Conservation (phyloP, 2,888 invertebrate genomes). For the Morpho deidamia region DNA sequence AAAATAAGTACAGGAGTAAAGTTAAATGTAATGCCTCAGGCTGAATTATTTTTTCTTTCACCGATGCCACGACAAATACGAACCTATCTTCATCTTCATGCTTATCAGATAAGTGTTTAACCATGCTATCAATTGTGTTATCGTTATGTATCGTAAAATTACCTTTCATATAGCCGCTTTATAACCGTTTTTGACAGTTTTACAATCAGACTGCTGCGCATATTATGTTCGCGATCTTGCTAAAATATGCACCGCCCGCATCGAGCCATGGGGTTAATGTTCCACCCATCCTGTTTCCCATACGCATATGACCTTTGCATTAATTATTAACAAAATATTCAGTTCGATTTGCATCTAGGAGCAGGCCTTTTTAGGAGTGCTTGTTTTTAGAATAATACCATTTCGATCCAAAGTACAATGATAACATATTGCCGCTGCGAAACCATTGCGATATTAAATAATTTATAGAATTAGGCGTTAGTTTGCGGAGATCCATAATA, state of each 20-base stretch:
- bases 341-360: too few relatives aligned
- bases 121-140: slow-evolving; percentile 18
- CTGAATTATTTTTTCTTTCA: slow-evolving; percentile 1
- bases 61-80: slow-evolving; percentile 2
- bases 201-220: slow-evolving; percentile 3
- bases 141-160: slow-evolving; percentile 17
- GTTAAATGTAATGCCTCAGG: too few relatives aligned
- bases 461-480: too few relatives aligned
- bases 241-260: slow-evolving; percentile 19
- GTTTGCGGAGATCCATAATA: too few relatives aligned
- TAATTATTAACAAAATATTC: slow-evolving; percentile 4
- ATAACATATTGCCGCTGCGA: too few relatives aligned
- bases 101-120: slow-evolving; percentile 9
- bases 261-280: slow-evolving; percentile 13
- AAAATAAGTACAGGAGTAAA: too few relatives aligned
- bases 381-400: too few relatives aligned
- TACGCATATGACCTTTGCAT: slow-evolving; percentile 12
- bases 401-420: too few relatives aligned
- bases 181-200: slow-evolving; percentile 8
- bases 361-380: too few relatives aligned
- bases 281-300: slow-evolving; percentile 15
- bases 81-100: slow-evolving; percentile 4
- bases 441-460: too few relatives aligned
- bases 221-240: slow-evolving; percentile 4
- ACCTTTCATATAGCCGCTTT: slow-evolving; percentile 21